These are phyloP conservation scores for Calliopum simillimum DNA, from an alignment of 2,888 invertebrate species.

Conservation along the genomic window DNA sequence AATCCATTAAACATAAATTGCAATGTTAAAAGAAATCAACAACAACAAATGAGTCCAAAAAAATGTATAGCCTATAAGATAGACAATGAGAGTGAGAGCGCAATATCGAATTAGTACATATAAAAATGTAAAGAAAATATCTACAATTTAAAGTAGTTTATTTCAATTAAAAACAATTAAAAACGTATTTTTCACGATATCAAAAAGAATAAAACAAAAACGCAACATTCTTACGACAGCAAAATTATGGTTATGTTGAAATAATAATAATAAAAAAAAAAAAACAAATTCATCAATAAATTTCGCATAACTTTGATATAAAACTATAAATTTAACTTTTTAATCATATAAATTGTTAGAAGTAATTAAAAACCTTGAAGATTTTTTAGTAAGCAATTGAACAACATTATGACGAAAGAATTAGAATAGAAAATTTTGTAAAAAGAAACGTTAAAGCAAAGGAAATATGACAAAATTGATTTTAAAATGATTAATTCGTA, in stretches of 20 bases:
- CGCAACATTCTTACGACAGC: neutral
- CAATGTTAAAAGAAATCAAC: constrained; percentile 24
- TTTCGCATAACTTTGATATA: too few relatives aligned
- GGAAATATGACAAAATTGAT: too few relatives aligned
- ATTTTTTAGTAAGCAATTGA: too few relatives aligned
- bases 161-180: constrained; percentile 65
- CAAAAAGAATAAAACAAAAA: constrained; percentile 28
- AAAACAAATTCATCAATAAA: neutral
- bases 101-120: constrained; percentile 51
- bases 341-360: too few relatives aligned
- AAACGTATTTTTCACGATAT: constrained; percentile 43
- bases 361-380: too few relatives aligned
- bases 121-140: constrained; percentile 36
- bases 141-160: constrained; percentile 56
- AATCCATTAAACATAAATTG: constrained; percentile 21
- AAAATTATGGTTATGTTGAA: neutral
- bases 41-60: constrained; percentile 25
- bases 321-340: neutral
- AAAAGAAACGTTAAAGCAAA: too few relatives aligned
- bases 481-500: too few relatives aligned
- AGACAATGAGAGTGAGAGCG: constrained; percentile 6
- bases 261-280: neutral
- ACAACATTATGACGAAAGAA: too few relatives aligned
- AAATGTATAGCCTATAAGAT: neutral
- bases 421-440: too few relatives aligned